These are phyloP conservation scores for Zaprionus tsacasi DNA, from an alignment of 1,140 invertebrate genomes.

Conservation along the genomic window DNA sequence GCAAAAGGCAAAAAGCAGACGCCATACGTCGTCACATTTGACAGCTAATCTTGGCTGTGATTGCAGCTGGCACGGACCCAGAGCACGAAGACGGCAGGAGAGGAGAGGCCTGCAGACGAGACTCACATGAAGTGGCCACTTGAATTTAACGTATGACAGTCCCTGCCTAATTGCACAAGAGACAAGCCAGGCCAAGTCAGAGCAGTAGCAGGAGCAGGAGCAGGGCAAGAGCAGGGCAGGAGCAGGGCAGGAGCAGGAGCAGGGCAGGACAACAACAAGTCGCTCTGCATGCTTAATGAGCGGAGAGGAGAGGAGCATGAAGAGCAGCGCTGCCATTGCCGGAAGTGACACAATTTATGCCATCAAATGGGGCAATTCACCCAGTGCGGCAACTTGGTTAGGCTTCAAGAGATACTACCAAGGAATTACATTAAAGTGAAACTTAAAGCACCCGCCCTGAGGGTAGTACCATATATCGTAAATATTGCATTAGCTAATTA, in stretches of 20 bases:
- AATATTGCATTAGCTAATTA: background rate
- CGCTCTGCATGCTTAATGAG: background rate
- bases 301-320: background rate
- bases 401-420: conserved; percentile 17
- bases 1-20: conserved; percentile 74
- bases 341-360: conserved; percentile 75
- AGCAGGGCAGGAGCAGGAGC: too few species aligned
- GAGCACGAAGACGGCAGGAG: too few species aligned
- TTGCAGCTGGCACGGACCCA: conserved; percentile 29
- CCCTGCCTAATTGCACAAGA: conserved; percentile 70
- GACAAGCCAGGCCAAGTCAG: background rate
- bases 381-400: conserved; percentile 11
- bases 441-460: background rate
- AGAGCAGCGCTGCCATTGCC: conserved; percentile 19
- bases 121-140: conserved; percentile 61
- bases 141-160: conserved; percentile 78
- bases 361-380: conserved; percentile 55
- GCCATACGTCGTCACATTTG: conserved; percentile 58
- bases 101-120: conserved; percentile 6
- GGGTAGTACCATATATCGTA: background rate
- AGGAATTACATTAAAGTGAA: conserved; percentile 12
- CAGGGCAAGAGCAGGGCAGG: too few species aligned
- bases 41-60: conserved; percentile 68
- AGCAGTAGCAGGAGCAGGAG: background rate
- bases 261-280: conserved; percentile 3